These are phyloP conservation scores for Otus sunia DNA, from an alignment of 2,113 vertebrate genomes.

Conservation along the genomic window DNA sequence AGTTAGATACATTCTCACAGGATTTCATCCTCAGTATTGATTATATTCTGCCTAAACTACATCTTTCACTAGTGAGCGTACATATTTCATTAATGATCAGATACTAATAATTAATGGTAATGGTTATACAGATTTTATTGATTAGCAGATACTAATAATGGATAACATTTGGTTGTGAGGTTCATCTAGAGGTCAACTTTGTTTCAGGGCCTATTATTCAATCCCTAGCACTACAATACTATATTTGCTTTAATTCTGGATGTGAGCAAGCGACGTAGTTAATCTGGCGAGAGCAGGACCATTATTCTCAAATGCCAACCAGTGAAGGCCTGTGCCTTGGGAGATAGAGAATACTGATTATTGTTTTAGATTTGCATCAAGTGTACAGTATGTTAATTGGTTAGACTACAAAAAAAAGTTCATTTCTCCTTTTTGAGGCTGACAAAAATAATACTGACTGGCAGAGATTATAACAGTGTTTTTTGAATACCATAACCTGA, in stretches of 20 bases:
- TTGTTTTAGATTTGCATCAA: neutral
- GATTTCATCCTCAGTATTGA: no score
- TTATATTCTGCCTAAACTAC: no score
- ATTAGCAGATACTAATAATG: no score
- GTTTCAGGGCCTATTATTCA: no score
- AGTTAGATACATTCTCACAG: no score
- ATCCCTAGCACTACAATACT: neutral
- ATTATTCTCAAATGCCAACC: neutral
- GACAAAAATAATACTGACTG: neutral
- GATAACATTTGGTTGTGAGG: no score
- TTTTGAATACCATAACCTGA: neutral
- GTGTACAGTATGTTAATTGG: neutral
- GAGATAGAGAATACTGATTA: neutral
- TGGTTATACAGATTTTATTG: no score
- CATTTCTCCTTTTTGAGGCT: neutral
- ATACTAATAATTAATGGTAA: no score
- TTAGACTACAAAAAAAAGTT: neutral
- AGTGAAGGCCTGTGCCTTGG: neutral
- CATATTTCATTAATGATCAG: no score
- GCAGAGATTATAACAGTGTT: neutral
- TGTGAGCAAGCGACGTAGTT: neutral
- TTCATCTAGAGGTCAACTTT: no score
- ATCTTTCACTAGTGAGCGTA: no score
- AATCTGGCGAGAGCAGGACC: neutral
- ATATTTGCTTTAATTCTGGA: neutral